phyloP scores from a whole-genome alignment of 1,140 invertebrate genomes.

The Hyles euphorbiae region DNA sequence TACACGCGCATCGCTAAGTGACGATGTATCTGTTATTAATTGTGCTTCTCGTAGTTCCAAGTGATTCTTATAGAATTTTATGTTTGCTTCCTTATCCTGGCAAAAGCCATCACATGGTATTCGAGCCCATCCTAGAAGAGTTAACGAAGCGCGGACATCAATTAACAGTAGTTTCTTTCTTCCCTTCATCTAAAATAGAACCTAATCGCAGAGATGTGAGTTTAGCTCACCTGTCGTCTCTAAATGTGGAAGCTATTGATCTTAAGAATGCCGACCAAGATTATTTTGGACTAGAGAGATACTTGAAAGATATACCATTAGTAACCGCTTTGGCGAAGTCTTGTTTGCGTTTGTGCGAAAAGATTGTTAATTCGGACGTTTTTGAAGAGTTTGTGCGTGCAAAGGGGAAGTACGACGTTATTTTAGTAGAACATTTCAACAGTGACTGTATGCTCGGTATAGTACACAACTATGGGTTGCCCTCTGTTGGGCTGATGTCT shows the following conservation, averaged over 20 bases:
- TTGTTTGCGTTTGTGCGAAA: conserved; percentile 28
- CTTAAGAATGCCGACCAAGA: conserved; percentile 18
- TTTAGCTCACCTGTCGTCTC: conserved; percentile 26
- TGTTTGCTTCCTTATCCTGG: conserved; percentile 80
- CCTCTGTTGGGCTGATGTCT: conserved; percentile 76
- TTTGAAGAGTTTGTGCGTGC: conserved; percentile 63
- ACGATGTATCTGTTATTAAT: conserved; percentile 12
- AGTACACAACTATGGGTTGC: conserved; percentile 76
- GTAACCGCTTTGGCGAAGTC: conserved; percentile 15
- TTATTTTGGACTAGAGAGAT: conserved; percentile 21
- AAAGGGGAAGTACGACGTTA: conserved; percentile 77
- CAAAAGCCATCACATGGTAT: conserved; percentile 83
- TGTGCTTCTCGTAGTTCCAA: conserved; percentile 8
- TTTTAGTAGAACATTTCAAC: conserved; percentile 81
- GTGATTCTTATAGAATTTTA: conserved; percentile 67
- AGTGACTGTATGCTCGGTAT: conserved; percentile 80
- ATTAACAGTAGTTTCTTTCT: conserved; percentile 80
- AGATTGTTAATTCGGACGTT: conserved; percentile 50
- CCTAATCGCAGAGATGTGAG: conserved; percentile 35
- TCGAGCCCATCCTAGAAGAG: conserved; percentile 79
- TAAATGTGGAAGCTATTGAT: conserved; percentile 33
- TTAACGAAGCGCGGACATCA: conserved; percentile 80
- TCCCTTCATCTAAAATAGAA: conserved; percentile 50
- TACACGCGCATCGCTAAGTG: conserved; percentile 4
- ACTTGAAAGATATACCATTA: conserved; percentile 20